Percentiles rank a stretch among this genome's conserved stretches.
phyloP scores from a whole-genome alignment of 2,797 vertebrate genomes.

The Mormyrus hasselquistii region DNA sequence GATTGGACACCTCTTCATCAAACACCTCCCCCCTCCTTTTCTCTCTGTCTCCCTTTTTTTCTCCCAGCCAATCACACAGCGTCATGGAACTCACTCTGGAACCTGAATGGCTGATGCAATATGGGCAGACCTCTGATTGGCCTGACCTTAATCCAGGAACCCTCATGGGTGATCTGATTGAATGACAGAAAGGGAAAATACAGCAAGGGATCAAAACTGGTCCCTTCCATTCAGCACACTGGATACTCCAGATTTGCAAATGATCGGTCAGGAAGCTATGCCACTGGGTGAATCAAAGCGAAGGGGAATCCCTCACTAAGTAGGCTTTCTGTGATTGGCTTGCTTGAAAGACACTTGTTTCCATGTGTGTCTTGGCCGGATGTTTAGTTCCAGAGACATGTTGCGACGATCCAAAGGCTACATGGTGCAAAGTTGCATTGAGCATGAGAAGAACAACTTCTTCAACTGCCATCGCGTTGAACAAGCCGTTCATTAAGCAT shows the following conservation, averaged over 20 bases:
- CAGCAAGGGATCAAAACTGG: conserved; percentile 48
- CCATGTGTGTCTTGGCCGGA: conserved; percentile 48
- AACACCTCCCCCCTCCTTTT: conserved; percentile 59
- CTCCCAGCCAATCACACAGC: conserved; percentile 71
- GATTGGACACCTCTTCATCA: conserved; percentile 62
- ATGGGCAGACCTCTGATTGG: conserved; percentile 67
- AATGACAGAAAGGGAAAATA: conserved; percentile 72
- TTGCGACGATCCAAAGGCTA: conserved; percentile 33
- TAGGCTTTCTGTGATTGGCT: conserved; percentile 58
- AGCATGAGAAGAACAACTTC: conserved; percentile 57
- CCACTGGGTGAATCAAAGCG: conserved; percentile 20
- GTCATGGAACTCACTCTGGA: conserved; percentile 74
- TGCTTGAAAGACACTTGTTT: conserved; percentile 23
- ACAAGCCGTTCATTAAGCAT: conserved; percentile 40
- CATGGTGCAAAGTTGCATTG: conserved; percentile 43
- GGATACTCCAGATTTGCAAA: conserved; percentile 62
- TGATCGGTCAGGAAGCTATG: conserved; percentile 61
- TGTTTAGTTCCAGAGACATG: conserved; percentile 45
- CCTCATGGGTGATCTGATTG: conserved; percentile 69
- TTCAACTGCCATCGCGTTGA: conserved; percentile 38
- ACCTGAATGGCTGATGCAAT: conserved; percentile 72
- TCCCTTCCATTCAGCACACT: conserved; percentile 56
- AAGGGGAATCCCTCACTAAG: conserved; percentile 35
- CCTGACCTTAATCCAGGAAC: conserved; percentile 67
- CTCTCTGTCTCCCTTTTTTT: conserved; percentile 60